Percentiles rank a stretch among this genome's conserved stretches.
Evolutionary conservation across 2,888 invertebrate genomes (phyloP).

Genomic region (Sthenelais limicola): DNA sequence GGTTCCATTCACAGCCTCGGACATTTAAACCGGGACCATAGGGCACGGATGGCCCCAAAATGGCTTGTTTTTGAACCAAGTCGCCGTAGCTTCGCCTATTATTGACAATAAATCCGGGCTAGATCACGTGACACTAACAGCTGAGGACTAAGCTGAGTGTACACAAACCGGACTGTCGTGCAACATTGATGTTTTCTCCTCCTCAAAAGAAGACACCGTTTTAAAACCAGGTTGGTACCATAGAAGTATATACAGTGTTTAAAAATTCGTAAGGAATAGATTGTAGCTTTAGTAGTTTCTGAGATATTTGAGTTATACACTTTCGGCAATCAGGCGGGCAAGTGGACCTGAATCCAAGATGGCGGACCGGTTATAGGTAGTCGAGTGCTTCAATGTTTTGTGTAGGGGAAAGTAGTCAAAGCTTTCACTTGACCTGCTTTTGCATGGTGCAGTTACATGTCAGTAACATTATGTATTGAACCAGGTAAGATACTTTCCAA

Average conservation of each 20-base stretch:
- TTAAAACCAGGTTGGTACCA: not conserved
- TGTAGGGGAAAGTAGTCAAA: too few relatives aligned
- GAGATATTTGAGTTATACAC: conserved; percentile 8
- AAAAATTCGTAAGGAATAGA: conserved; percentile 35
- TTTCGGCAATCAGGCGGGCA: not conserved
- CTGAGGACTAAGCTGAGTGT: not conserved
- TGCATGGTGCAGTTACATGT: too few relatives aligned
- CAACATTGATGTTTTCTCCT: not conserved
- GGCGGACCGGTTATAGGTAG: conserved; percentile 25
- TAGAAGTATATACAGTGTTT: not conserved
- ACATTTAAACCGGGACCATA: not conserved
- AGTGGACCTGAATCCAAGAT: conserved; percentile 28
- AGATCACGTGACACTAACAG: conserved; percentile 26
- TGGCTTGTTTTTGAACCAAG: not conserved
- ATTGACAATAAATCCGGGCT: conserved; percentile 38
- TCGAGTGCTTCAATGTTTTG: conserved; percentile 11
- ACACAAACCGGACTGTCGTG: conserved; percentile 3
- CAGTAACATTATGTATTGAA: too few relatives aligned
- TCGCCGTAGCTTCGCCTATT: not conserved
- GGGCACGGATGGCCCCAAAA: conserved; percentile 17
- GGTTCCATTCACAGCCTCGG: not conserved
- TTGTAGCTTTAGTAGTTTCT: conserved; percentile 3
- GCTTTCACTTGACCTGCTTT: too few relatives aligned
- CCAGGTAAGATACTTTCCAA: too few relatives aligned
- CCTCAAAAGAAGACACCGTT: not conserved